phyloP scores from a whole-genome alignment of 2,888 invertebrate genomes.

The Spisula subtruncata region DNA sequence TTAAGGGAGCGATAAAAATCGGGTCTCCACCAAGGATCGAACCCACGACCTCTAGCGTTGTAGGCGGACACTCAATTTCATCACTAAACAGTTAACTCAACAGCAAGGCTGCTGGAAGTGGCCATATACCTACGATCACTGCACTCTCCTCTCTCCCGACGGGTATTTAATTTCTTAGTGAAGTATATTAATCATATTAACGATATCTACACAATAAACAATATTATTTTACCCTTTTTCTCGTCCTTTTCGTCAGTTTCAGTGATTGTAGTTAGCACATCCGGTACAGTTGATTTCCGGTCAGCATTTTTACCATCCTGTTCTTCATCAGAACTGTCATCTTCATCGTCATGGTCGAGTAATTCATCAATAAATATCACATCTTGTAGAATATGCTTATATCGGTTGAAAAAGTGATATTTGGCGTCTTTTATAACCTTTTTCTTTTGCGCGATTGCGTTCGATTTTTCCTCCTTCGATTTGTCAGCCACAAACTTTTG shows the following conservation, averaged over 20 bases:
- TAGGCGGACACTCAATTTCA: too few species aligned
- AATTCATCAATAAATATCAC: constrained; percentile 73
- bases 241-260: constrained; percentile 43
- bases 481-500: constrained; percentile 76
- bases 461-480: constrained; percentile 91
- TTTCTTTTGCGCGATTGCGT: constrained; percentile 48
- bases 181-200: too few species aligned
- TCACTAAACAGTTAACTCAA: too few species aligned
- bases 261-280: constrained; percentile 45
- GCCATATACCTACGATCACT: too few species aligned
- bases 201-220: not conserved
- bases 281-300: constrained; percentile 29
- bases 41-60: too few species aligned
- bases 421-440: constrained; percentile 66
- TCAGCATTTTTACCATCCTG: constrained; percentile 23
- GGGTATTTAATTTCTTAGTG: too few species aligned
- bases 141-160: too few species aligned
- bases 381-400: constrained; percentile 73
- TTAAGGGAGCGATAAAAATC: too few species aligned
- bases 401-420: constrained; percentile 69
- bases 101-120: too few species aligned
- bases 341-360: constrained; percentile 62
- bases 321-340: constrained; percentile 64
- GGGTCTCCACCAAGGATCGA: too few species aligned
- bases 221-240: not conserved